Evolutionary conservation across 2,113 vertebrate genomes (phyloP).

Genomic region (Cromileptes altivelis): DNA sequence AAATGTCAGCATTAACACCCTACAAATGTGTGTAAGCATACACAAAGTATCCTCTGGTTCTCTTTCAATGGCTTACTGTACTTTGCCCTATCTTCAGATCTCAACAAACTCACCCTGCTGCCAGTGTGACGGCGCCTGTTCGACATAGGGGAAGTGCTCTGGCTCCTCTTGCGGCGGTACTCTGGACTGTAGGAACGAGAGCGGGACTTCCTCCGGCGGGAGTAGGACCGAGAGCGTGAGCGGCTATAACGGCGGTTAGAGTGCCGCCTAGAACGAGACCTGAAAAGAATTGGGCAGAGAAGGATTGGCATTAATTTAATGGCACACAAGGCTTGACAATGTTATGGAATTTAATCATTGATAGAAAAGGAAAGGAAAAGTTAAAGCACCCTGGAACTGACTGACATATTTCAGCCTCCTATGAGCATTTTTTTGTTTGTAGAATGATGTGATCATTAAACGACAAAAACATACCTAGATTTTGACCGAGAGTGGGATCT

Average conservation of each 20-base stretch:
- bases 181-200: constrained; percentile 92
- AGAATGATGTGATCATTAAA: neutral
- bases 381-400: neutral
- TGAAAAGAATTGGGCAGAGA: constrained; percentile 56
- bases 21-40: neutral
- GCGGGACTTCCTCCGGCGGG: constrained; percentile 89
- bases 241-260: constrained; percentile 90
- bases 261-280: constrained; percentile 90
- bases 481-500: constrained; percentile 93
- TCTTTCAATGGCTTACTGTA: neutral
- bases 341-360: too few species aligned
- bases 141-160: constrained; percentile 93
- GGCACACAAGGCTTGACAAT: neutral
- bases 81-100: neutral
- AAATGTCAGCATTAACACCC: neutral
- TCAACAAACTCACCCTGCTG: constrained; percentile 89
- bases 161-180: constrained; percentile 89
- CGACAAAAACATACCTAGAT: constrained; percentile 86
- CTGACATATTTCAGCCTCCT: neutral
- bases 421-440: neutral
- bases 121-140: constrained; percentile 90
- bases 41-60: neutral
- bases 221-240: constrained; percentile 90
- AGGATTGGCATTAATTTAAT: neutral
- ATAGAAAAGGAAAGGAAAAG: neutral